Evolutionary conservation across 2,797 vertebrate species (phyloP).

Genomic region (Platalea minor): DNA sequence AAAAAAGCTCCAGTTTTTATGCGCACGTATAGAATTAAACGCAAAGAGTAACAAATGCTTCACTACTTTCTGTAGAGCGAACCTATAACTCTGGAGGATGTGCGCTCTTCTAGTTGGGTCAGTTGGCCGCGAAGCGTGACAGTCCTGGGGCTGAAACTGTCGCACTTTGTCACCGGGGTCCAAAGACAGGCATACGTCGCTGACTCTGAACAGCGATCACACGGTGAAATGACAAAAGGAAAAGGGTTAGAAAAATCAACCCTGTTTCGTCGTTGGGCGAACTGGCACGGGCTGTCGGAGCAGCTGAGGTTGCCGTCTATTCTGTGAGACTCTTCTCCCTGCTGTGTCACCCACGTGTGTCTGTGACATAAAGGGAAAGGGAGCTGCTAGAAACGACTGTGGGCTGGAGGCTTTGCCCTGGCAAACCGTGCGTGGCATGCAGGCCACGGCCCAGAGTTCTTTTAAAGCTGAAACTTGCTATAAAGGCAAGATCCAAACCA

Average conservation of each 20-base stretch:
- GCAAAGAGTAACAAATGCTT: background rate
- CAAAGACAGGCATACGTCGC: rapidly evolving
- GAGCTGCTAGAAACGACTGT: background rate
- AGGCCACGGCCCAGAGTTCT: rapidly evolving
- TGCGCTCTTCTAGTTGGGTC: rapidly evolving
- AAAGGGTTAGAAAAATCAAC: background rate
- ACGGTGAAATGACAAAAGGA: background rate
- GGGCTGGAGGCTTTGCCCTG: background rate
- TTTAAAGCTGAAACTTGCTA: background rate
- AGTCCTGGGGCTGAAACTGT: background rate
- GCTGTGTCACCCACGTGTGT: rapidly evolving
- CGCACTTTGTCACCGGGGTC: background rate
- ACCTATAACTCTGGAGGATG: background rate
- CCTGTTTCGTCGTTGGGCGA: rapidly evolving
- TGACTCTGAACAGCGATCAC: background rate
- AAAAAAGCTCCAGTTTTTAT: background rate
- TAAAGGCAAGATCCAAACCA: background rate
- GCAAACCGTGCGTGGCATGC: rapidly evolving
- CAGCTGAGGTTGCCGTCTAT: background rate
- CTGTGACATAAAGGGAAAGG: background rate
- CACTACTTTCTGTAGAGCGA: background rate
- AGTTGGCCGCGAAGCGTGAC: background rate
- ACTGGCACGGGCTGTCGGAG: background rate
- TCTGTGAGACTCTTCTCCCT: background rate
- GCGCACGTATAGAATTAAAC: background rate